Base-by-base conservation (phyloP, 2,888 invertebrate genomes). In the Camponotus fellah region DNA sequence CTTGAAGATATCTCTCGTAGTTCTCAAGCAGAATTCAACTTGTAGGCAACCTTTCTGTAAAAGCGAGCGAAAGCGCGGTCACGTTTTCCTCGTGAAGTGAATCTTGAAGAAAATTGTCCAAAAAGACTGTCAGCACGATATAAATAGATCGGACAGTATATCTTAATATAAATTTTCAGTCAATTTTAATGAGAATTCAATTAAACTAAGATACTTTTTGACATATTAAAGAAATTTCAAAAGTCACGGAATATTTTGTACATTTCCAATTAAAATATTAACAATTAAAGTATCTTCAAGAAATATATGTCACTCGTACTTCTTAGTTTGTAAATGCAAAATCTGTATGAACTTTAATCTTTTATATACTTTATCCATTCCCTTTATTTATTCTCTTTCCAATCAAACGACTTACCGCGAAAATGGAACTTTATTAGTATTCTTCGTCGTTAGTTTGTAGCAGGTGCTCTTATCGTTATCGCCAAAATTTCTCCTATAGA, bases 141-240 rank as follows among this genome's bases (percentile, higher is more conserved):
- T 32, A 58, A 40, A 26, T 56, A 53, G n/a, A 56, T 43, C 8
- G 12, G 26, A 4, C 68, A 32, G 68, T 43, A 43, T 14, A 14
- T 58, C n/a, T 32, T 37, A 69, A 56, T n/a, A 53, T n/a, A n/a
- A n/a, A 53, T 43, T 77, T 56, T 56, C n/a, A 77, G 40, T 40
- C 12, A 32, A 68, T 37, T 58, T 58, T 43, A 43, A 77, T 12
- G 14, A 32, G 43, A 26, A 58, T 34, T 76, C 76, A 12, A 53
- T 53, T 26, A 26, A 26, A n/a, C 12, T 49, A n/a, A 10, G 62
- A 62, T 58, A 43, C 26, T 49, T 76, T 10, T 3, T 21, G 12
- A 40, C 10, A 40, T 49, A 21, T 65, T 17, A 34, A 37, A 65
- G 21, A 4, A 2, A 6, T 21, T 64, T 53, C 17, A 4, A 5